Percentiles rank a stretch among this genome's conserved stretches.
phyloP scores from a whole-genome alignment of 2,797 vertebrate genomes.

The Sylvilagus floridanus region DNA sequence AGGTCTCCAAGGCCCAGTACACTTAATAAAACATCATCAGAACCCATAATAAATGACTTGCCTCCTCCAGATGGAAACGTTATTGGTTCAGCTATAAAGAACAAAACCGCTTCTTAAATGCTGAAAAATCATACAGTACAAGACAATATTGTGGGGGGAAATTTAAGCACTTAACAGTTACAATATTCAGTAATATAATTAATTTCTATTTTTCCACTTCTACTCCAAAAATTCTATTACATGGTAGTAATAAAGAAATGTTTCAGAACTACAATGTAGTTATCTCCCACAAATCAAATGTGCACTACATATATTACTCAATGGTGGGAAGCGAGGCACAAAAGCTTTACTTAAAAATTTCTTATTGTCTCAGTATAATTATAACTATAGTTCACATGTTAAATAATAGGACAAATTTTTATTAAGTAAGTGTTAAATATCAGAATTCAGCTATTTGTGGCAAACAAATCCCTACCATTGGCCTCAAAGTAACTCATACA shows the following conservation, averaged over 20 bases:
- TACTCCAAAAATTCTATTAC: constrained; percentile 67
- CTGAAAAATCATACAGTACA: constrained; percentile 85
- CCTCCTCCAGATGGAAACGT: constrained; percentile 95
- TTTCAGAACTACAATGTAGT: constrained; percentile 16
- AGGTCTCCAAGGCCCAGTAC: constrained; percentile 98
- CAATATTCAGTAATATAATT: constrained; percentile 75
- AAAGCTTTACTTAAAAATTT: constrained; percentile 50
- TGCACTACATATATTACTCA: constrained; percentile 13
- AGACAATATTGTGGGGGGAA: constrained; percentile 83
- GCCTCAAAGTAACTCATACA: neutral
- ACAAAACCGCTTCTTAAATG: constrained; percentile 89
- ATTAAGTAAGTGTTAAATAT: neutral
- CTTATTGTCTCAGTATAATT: constrained; percentile 33
- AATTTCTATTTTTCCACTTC: constrained; percentile 69
- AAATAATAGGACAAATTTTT: constrained; percentile 12
- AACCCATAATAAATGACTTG: constrained; percentile 98
- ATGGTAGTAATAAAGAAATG: constrained; percentile 56
- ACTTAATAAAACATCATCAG: constrained; percentile 97
- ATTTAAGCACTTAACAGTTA: constrained; percentile 82
- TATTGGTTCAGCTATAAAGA: constrained; percentile 95
- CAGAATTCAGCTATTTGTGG: neutral
- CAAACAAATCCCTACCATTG: neutral
- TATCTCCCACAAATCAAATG: constrained; percentile 59
- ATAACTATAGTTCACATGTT: neutral
- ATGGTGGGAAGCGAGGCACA: neutral